Evolutionary conservation across 2,888 invertebrate genomes (phyloP), one percentile per base, ranked within the genome.

Genomic region (Kryphioiulus occultus): DNA sequence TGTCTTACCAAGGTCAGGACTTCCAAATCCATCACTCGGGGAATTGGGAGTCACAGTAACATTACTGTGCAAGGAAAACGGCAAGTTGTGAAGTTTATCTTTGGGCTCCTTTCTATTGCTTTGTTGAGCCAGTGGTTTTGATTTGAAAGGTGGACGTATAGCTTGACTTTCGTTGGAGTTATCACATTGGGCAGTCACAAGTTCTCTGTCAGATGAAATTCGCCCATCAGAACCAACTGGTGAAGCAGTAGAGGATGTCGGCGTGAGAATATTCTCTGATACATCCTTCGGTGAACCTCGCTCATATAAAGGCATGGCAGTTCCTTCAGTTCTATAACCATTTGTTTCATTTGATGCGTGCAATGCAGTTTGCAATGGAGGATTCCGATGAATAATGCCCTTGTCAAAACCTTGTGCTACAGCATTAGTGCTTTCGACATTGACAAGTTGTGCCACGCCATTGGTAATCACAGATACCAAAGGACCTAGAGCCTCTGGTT

Each of bases 1-100:
- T 44, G 12, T 87, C 89, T 89, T 89, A 90, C 90, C 90, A 44
- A 90, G 90, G 87, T 90, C 89, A n/a, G 90, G 90, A 26, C 90
- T 89, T 85, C 90, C 90, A 88, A 89, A 89, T 30, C 90, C 89
- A 68, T 90, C 90, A 59, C 42, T 85, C 15, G 78, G 26, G 30
- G 78, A 78, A 78, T 78, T 78, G 9, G 78, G 78, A 3, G 78
- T 30, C 30, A 30, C 12, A 78, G 30, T 15, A 30, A 39, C 10
- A 85, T 22, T 85, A 85, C 39, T 59, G 19, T 47, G 32, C 44
- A 86, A 15, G 17, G 78, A 78, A 78, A 32, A 86, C 9, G 86
- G 86, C 59, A 86, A 30, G 53, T 86, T 44, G 5, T 22, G 86
- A 22, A 86, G 59, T 30, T 86, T 86, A 42, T 47, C 30, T 53